Conservation (phyloP, 1,140 invertebrate species). For the Augochlora pura region DNA sequence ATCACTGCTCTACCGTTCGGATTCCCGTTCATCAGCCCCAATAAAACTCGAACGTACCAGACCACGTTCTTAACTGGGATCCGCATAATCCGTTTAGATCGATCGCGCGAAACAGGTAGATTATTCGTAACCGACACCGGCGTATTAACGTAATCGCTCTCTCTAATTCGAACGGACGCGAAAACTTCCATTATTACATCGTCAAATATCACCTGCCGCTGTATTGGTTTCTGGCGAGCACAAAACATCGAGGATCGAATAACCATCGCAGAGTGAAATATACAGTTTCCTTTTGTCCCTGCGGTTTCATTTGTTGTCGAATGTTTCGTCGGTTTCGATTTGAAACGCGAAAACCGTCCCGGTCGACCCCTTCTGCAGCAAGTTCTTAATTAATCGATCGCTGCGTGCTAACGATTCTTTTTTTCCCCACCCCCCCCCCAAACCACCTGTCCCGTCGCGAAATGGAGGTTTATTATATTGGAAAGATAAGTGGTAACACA, state of each 20-base stretch:
- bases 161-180: slow-evolving; percentile 12
- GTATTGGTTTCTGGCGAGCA: background rate
- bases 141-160: slow-evolving; percentile 25
- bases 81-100: slow-evolving; percentile 9
- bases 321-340: slow-evolving; percentile 23
- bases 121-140: slow-evolving; percentile 25
- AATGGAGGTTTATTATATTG: slow-evolving; percentile 5
- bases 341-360: background rate
- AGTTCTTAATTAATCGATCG: slow-evolving; percentile 35
- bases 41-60: too few species aligned
- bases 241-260: background rate
- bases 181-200: slow-evolving; percentile 18
- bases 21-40: too few species aligned
- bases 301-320: background rate
- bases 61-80: slow-evolving; percentile 8
- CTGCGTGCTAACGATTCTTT: background rate
- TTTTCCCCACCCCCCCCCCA: background rate
- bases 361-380: too few species aligned
- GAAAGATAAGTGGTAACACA: background rate
- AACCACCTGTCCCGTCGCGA: background rate
- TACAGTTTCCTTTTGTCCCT: background rate
- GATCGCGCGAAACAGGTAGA: background rate
- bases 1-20: too few species aligned
- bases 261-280: background rate
- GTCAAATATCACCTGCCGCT: background rate